phyloP scores from a whole-genome alignment of 2,113 vertebrate genomes.

The Platanista minor region DNA sequence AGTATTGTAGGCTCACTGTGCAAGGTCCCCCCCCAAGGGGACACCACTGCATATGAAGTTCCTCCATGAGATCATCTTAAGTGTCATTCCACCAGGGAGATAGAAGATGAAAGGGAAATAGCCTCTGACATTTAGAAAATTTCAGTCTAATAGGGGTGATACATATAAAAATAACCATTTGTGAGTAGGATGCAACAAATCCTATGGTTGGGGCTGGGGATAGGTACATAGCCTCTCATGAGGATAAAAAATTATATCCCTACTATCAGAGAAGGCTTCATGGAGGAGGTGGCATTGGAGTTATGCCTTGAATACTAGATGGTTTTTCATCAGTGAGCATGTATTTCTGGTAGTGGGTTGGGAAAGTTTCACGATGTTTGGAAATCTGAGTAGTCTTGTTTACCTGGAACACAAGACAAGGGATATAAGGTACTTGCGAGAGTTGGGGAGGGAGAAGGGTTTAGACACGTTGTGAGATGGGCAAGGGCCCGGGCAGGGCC shows the following conservation, averaged over 20 bases:
- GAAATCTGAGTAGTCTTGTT: not conserved
- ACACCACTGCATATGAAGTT: not conserved
- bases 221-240: not conserved
- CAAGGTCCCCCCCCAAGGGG: not conserved
- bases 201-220: not conserved
- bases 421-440: too few relatives aligned
- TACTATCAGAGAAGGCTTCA: not conserved
- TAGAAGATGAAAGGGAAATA: not conserved
- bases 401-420: not conserved
- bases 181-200: not conserved
- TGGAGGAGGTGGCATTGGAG: not conserved
- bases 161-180: not conserved
- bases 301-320: too few relatives aligned
- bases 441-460: too few relatives aligned
- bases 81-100: not conserved
- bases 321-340: not conserved
- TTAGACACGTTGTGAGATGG: accelerated
- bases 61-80: not conserved
- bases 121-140: not conserved
- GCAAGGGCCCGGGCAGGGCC: accelerated
- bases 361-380: not conserved
- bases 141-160: not conserved
- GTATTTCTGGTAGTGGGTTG: not conserved
- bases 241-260: not conserved
- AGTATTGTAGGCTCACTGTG: not conserved